Evolutionary conservation across 1,140 invertebrate species (phyloP).

Genomic region (Sinonovacula constricta): DNA sequence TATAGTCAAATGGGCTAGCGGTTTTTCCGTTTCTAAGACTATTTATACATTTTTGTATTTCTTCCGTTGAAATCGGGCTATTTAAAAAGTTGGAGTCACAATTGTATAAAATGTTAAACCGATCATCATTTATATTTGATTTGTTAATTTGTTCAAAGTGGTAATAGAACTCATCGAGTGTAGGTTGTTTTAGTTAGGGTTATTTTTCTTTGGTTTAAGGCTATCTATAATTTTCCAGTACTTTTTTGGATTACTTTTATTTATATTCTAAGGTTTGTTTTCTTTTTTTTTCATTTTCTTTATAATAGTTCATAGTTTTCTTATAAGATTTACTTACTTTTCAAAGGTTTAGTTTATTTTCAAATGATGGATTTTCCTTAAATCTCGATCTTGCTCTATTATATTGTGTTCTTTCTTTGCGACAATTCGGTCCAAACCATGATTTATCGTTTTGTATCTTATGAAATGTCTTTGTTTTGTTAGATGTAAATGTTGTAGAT

Average conservation of each 20-base stretch:
- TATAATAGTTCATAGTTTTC: background rate
- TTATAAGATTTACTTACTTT: background rate
- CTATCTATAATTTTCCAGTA: background rate
- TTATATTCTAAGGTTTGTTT: background rate
- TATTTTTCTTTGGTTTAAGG: too few relatives aligned
- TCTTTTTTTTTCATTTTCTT: too few relatives aligned
- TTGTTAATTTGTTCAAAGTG: too few relatives aligned
- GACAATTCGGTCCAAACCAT: background rate
- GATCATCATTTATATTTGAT: too few relatives aligned
- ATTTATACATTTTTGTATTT: conserved; percentile 11
- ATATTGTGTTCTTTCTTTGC: background rate
- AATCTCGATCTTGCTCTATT: background rate
- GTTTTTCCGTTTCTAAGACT: background rate
- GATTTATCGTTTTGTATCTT: background rate
- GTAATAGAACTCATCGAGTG: too few relatives aligned
- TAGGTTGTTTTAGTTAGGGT: too few relatives aligned
- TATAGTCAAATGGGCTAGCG: background rate
- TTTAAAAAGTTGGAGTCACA: background rate
- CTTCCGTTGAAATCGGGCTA: conserved; percentile 4
- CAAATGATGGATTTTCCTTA: background rate
- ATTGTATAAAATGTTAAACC: too few relatives aligned
- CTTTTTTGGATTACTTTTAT: background rate
- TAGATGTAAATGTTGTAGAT: background rate
- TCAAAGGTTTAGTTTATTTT: background rate
- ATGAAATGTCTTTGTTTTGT: background rate